A percentile compares a stretch with the other conserved stretches of the same genome.
Evolutionary conservation across 2,797 vertebrate genomes (phyloP).

Genomic region (Schizothorax lantsangensis): DNA sequence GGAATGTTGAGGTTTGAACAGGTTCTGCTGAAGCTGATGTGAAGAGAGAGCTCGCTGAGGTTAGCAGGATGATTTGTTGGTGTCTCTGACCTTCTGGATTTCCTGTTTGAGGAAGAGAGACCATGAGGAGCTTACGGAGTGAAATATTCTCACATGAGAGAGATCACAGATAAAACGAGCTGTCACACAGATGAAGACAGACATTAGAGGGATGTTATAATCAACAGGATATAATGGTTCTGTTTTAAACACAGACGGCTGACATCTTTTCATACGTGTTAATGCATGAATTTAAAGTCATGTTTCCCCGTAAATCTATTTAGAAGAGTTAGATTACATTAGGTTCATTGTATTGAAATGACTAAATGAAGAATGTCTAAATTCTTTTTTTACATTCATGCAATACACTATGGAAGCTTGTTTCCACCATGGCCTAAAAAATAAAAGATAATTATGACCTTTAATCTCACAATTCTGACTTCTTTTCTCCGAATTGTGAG

Average conservation of each 20-base stretch:
- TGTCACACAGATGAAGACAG: not conserved
- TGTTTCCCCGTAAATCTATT: not conserved
- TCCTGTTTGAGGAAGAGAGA: slow-evolving; percentile 50
- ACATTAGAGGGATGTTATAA: not conserved
- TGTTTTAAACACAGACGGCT: not conserved
- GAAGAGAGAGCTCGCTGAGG: not conserved
- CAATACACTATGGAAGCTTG: too few relatives aligned
- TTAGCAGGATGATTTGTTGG: slow-evolving; percentile 16
- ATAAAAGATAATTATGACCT: too few relatives aligned
- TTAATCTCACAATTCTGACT: not conserved
- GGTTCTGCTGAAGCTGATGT: not conserved
- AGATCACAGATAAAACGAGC: not conserved
- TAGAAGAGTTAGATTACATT: too few relatives aligned
- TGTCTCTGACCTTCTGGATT: slow-evolving; percentile 56
- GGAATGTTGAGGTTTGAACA: slow-evolving; percentile 42
- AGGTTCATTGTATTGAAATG: not conserved
- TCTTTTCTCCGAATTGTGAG: not conserved
- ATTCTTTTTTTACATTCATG: too few relatives aligned
- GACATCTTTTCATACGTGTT: not conserved
- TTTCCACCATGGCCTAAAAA: too few relatives aligned
- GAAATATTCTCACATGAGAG: not conserved
- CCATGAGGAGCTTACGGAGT: not conserved
- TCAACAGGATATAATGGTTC: not conserved
- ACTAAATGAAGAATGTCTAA: too few relatives aligned
- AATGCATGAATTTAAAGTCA: not conserved